Evolutionary conservation across 2,888 invertebrate genomes (phyloP).

Genomic region (Bembecia ichneumoniformis): DNA sequence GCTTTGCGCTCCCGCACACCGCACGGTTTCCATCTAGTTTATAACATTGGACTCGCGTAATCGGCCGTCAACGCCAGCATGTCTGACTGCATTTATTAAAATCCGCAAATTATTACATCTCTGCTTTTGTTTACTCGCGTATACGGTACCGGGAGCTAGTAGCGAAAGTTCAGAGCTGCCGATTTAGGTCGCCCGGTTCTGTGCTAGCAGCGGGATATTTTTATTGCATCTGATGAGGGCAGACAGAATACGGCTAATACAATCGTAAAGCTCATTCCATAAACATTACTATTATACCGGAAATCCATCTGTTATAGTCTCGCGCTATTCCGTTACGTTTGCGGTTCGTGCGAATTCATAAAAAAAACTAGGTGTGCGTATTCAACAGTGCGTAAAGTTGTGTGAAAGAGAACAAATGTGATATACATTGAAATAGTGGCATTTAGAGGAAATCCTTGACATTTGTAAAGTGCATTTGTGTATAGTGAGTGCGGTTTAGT

Average conservation of each 20-base stretch:
- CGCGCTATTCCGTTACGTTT: not conserved
- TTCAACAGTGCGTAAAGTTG: slow-evolving; percentile 9
- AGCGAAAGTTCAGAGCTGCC: slow-evolving; percentile 35
- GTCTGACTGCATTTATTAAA: slow-evolving; percentile 12
- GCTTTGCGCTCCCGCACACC: slow-evolving; percentile 8
- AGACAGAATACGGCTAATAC: slow-evolving; percentile 54
- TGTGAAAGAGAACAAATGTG: slow-evolving; percentile 27
- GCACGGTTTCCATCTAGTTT: not conserved
- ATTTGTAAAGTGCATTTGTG: slow-evolving; percentile 62
- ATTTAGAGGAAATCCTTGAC: slow-evolving; percentile 53
- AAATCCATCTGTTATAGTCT: not conserved
- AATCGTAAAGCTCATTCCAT: slow-evolving; percentile 66
- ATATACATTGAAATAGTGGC: slow-evolving; percentile 31
- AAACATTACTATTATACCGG: slow-evolving; percentile 24
- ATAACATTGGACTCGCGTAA: slow-evolving; percentile 3
- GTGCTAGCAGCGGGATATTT: slow-evolving; percentile 68
- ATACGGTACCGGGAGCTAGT: slow-evolving; percentile 33
- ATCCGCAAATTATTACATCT: slow-evolving; percentile 12
- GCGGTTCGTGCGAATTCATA: not conserved
- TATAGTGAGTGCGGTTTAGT: slow-evolving; percentile 25
- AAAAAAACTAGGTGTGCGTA: not conserved
- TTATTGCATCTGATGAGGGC: slow-evolving; percentile 63
- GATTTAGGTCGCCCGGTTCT: slow-evolving; percentile 70
- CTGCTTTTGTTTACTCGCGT: slow-evolving; percentile 26
- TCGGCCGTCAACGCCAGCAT: slow-evolving; percentile 4